Evolutionary conservation across 2,888 invertebrate species (phyloP), one percentile per base, ranked within the genome.

Genomic region (Dicycla oo): DNA sequence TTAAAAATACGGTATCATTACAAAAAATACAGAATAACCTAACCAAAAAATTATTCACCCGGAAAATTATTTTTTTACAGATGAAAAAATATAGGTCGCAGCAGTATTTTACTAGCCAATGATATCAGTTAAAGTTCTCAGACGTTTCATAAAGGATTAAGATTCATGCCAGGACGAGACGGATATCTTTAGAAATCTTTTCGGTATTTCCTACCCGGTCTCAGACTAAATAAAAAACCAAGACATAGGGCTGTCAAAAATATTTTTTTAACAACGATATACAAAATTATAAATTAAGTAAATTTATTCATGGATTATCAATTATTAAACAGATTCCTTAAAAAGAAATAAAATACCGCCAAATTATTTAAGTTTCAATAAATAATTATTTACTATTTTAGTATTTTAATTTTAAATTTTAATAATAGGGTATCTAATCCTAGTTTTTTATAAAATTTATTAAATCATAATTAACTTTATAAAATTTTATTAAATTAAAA

Each of bases 351-450:
- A 97, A 97, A 97, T 97, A 97, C 97, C 96, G 97, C 97, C 97
- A 97, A 97, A 96, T 96, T 96, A 95, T 96, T 97, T 97, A 96
- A 97, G 95, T 97, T 97, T 97, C 92, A 96, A 96, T 96, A 96
- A 92, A 91, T 89, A 88, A 90, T 93, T 95, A 96, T 93, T 77
- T 97, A 97, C 94, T 97, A 96, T 96, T 96, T 96, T 92, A 96
- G 91, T 91, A 91, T 90, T 87, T 79, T 83, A 77, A 89, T 84
- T 92, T 95, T 92, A 91, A 96, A 96, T 94, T 94, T 92, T 90
- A 94, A 97, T 97, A 97, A 97, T 96, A 97, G 97, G 97, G 97
- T 97, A 97, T 97, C 97, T 97, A 97, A 97, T 97, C 96, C 97
- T 97, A 97, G 97, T 97, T 96, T 97, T 93, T 91, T 88, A 90